Evolutionary conservation across 1,140 invertebrate species (phyloP), one percentile per base, ranked within the genome.

Genomic region (Drosophila trapezifrons): DNA sequence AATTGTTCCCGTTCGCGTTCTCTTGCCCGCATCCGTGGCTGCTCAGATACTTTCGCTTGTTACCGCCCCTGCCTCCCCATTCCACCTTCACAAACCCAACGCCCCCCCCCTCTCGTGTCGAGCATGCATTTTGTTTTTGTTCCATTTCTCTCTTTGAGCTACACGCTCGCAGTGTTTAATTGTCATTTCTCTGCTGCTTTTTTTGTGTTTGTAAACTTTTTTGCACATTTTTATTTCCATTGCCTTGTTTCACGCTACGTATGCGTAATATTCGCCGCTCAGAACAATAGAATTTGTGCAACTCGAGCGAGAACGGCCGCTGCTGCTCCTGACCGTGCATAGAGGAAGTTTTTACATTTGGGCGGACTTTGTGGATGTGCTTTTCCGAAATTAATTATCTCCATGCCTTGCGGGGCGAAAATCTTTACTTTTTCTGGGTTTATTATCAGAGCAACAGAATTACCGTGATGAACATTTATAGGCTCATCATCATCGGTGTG

Each of bases 221-320:
- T 72, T 52, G 22, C 43, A 45, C 65, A 80, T 76, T 71, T 80
- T 59, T 32, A 63, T 69, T 66, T 78, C 76, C 72, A 74, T 63
- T 35, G 67, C 72, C 51, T 56, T 54, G 83, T 71, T 67, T 52
- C 54, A 75, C 65, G 69, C 60, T 52, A 65, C 76, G 56, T 78
- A 79, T 79, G 76, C 69, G 76, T 82, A 76, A 59, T 80, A 62
- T 65, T 62, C 57, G 45, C 71, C 40, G 32, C 29, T 56, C 42
- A 73, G 62, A 89, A 89, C 84, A 89, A 87, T 77, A 62, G 79
- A 73, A 73, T 77, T 67, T 32, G 43, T 56, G 71, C 64, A 56
- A 38, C 10, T 35, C 29, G 59, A 40, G 55, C 20, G 37, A 20
- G 29, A 52, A 12, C n/a, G 17, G 38, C 18, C 38, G 35, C 27